These are phyloP conservation scores for Erebia aethiops DNA, from an alignment of 2,888 invertebrate genomes.

Conservation along the genomic window DNA sequence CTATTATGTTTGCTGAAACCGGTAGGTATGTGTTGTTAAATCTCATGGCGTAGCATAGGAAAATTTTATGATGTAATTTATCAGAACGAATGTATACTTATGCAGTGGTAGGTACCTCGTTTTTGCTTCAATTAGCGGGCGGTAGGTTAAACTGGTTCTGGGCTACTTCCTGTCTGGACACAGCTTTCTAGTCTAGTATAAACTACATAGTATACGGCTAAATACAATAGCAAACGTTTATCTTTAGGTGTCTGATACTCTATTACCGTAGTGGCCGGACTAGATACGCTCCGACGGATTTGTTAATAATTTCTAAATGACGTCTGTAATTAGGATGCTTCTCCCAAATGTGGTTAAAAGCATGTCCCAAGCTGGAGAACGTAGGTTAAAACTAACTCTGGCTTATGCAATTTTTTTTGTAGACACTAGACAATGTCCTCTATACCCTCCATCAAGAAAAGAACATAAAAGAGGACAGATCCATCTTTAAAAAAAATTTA, in stretches of 20 bases:
- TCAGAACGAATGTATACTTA: constrained; percentile 1
- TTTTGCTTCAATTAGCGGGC: constrained; percentile 29
- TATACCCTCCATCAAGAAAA: too few species aligned
- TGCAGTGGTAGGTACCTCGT: constrained; percentile 13
- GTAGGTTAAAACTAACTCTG: too few species aligned
- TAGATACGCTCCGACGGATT: too few species aligned
- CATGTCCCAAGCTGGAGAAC: too few species aligned
- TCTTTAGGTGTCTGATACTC: neutral
- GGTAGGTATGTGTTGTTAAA: neutral
- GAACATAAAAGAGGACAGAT: too few species aligned
- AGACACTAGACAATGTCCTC: too few species aligned
- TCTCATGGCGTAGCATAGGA: constrained; percentile 1
- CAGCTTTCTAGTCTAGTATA: constrained; percentile 31
- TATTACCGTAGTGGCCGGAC: too few species aligned
- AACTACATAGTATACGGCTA: neutral
- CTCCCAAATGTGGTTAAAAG: too few species aligned
- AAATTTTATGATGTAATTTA: constrained; percentile 24
- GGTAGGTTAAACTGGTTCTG: constrained; percentile 24
- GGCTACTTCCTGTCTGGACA: constrained; percentile 29
- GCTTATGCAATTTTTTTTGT: too few species aligned
- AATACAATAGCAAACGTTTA: neutral
- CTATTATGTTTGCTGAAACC: neutral
- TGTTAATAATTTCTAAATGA: too few species aligned
- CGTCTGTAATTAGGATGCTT: too few species aligned
- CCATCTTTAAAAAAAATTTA: too few species aligned